Base-by-base conservation (phyloP, 2,888 invertebrate species). In the Empis stercorea region DNA sequence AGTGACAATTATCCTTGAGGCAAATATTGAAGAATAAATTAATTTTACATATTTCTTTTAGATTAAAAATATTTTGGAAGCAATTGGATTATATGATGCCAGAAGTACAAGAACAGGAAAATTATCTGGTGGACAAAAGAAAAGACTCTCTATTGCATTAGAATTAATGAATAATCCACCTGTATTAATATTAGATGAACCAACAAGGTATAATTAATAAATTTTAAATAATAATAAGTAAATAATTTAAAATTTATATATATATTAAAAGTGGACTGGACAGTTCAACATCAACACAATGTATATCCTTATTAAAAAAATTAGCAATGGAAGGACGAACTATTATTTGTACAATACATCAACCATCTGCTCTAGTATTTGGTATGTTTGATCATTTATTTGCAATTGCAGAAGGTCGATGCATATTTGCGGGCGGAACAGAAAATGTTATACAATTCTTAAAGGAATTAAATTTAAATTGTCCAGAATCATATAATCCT, bases 121-220 rank as follows among this genome's bases (percentile, higher is more conserved):
- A 41, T 72, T 95, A 40, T 93, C 92, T 13, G 93, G 94, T 10
- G 94, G 94, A 1, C 88, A 95, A 70, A 80, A 80, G 59, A 95
- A 94, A 66, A 76, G 94, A 58, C 75, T 95, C 44, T 84, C 92
- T 2, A 88, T 94, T 53, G 93, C 92, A 10, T 71, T 92, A 52
- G 94, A 95, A 72, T 73, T 95, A 57, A 80, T 94, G 55, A 88
- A 83, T 65, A 91, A 95, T 68, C 94, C 94, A 2, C 85, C 89
- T 1, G 79, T 94, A 43, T 84, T 94, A 80, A 89, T 94, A 65
- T 79, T 95, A 55, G 94, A 95, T 65, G 94, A 95, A 71, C 94
- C 94, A 20, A 94, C 92, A 30, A 91, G 87, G 91, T 91, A 73
- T 57, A 50, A 42, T 13, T 32, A 32, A 32, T 5, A 13, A 32